Conservation (phyloP, 1,140 invertebrate species). For the Apis dorsata region DNA sequence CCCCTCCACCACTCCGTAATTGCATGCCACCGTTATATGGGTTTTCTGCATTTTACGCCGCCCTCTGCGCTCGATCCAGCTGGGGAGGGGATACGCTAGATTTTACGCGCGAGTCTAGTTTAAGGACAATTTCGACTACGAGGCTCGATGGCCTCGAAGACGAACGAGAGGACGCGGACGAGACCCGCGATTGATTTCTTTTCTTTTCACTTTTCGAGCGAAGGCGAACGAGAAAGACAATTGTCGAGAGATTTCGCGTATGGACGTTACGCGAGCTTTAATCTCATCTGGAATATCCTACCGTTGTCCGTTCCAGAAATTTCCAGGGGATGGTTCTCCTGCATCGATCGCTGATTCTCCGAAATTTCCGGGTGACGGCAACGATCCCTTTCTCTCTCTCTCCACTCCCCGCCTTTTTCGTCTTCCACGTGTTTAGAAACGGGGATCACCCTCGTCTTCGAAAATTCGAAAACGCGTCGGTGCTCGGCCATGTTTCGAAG, state of each 20-base stretch:
- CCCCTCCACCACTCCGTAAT: constrained; percentile 11
- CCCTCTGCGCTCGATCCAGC: neutral
- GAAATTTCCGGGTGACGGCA: constrained; percentile 52
- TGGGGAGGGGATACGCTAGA: neutral
- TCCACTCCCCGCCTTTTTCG: neutral
- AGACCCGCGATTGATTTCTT: constrained; percentile 5
- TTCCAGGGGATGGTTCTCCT: constrained; percentile 41
- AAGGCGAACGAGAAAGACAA: too few relatives aligned
- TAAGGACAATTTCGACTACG: constrained; percentile 24
- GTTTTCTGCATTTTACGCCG: constrained; percentile 39
- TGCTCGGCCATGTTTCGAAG: neutral
- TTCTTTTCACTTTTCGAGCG: neutral
- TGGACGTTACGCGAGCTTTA: constrained; percentile 51
- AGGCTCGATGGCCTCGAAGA: neutral
- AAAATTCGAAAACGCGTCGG: neutral
- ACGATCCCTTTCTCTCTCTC: neutral
- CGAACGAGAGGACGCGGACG: too few relatives aligned
- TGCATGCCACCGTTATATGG: constrained; percentile 33
- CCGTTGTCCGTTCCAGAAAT: constrained; percentile 52
- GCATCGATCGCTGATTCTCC: constrained; percentile 55
- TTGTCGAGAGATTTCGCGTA: too few relatives aligned
- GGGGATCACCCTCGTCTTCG: too few relatives aligned
- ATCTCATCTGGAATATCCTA: constrained; percentile 65
- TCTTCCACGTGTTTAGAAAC: neutral
- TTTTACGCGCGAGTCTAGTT: constrained; percentile 24